A percentile compares a stretch with the other conserved stretches of the same genome.
These are phyloP conservation scores for Hydrolagus colliei DNA, from an alignment of 2,797 vertebrate genomes.

Conservation along the genomic window DNA sequence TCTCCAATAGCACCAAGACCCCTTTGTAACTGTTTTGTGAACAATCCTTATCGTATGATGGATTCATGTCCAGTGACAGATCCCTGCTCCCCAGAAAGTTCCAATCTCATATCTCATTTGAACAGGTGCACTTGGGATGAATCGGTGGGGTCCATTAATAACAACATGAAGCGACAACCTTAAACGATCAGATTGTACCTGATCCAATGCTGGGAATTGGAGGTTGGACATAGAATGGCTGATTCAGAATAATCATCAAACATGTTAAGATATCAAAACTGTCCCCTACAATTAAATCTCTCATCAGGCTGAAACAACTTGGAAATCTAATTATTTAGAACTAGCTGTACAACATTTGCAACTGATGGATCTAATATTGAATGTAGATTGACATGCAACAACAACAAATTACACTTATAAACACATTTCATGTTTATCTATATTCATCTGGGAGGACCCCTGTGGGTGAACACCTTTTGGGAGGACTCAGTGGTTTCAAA, in stretches of 20 bases:
- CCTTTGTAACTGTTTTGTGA: not conserved
- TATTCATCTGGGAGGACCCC: too few species aligned
- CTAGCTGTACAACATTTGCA: too few species aligned
- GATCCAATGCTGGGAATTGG: slow-evolving; percentile 42
- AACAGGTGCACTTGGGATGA: slow-evolving; percentile 44
- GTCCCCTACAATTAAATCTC: too few species aligned
- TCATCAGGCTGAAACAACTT: too few species aligned
- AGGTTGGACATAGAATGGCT: slow-evolving; percentile 38
- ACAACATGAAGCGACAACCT: slow-evolving; percentile 37
- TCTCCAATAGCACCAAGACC: slow-evolving; percentile 1
- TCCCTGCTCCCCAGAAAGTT: slow-evolving; percentile 1
- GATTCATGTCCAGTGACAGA: slow-evolving; percentile 16
- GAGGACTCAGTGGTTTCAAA: too few species aligned
- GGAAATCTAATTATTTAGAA: too few species aligned
- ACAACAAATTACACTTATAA: too few species aligned
- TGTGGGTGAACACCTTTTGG: too few species aligned
- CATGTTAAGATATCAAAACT: too few species aligned
- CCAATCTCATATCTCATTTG: slow-evolving; percentile 35
- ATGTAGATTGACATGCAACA: too few species aligned
- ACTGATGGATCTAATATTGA: too few species aligned
- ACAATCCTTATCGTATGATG: slow-evolving; percentile 19
- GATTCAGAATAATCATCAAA: slow-evolving; percentile 45
- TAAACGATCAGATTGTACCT: slow-evolving; percentile 39
- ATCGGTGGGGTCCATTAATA: slow-evolving; percentile 45
- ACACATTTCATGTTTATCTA: too few species aligned